A percentile compares a stretch with the other conserved stretches of the same genome.
phyloP scores from a whole-genome alignment of 2,888 invertebrate species.

The Noctua janthe region DNA sequence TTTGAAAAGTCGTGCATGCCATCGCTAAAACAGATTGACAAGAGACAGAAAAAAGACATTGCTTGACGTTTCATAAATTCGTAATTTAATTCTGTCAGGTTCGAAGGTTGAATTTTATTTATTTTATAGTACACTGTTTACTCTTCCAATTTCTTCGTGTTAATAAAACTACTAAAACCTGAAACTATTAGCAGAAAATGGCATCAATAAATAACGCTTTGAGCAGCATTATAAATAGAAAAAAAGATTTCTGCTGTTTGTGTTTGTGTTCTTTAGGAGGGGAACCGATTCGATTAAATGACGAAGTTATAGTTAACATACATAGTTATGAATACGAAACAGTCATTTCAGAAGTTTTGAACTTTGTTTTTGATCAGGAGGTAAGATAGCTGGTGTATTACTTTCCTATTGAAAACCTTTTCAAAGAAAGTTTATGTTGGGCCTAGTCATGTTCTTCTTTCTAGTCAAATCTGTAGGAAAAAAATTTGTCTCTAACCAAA shows the following conservation, averaged over 20 bases:
- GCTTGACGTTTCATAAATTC: slow-evolving; percentile 1
- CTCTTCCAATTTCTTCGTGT: not conserved
- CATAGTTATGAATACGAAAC: slow-evolving; percentile 66
- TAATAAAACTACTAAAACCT: not conserved
- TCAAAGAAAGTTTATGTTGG: slow-evolving; percentile 5
- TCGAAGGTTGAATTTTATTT: not conserved
- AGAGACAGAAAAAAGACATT: not conserved
- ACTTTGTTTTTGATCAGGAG: slow-evolving; percentile 73
- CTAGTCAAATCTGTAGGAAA: not conserved
- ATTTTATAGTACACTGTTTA: not conserved
- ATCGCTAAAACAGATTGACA: slow-evolving; percentile 15
- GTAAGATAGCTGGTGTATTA: slow-evolving; percentile 64
- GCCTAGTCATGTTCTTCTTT: not conserved
- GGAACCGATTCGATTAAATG: slow-evolving; percentile 69
- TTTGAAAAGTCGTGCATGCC: not conserved
- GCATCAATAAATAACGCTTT: slow-evolving; percentile 68
- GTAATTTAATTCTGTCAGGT: not conserved
- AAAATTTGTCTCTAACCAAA: not conserved
- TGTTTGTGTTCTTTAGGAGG: slow-evolving; percentile 73
- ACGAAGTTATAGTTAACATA: slow-evolving; percentile 74
- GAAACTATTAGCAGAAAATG: slow-evolving; percentile 56
- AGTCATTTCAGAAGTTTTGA: slow-evolving; percentile 75
- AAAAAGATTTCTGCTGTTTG: slow-evolving; percentile 78
- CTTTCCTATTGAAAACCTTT: not conserved
- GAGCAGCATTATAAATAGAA: slow-evolving; percentile 72